Base-by-base conservation (phyloP, 2,797 vertebrate genomes). In the Spheniscus humboldti region DNA sequence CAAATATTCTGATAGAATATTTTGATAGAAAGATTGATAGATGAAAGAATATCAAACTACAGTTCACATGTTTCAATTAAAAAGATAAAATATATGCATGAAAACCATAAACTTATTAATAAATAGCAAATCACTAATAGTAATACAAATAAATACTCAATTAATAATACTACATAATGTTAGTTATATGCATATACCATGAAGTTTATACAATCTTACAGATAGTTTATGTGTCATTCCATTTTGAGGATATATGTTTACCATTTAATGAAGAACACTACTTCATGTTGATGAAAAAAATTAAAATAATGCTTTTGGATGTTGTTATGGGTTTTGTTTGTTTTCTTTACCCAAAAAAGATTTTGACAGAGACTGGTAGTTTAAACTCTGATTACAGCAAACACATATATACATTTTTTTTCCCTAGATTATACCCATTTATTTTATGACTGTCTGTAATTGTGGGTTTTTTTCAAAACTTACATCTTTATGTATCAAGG, bases 391-490 rank as follows among this genome's bases (percentile, higher is more conserved):
- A 33, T 76, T 66, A 64, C 20, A 89, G 9, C 12, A 59, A 68
- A 79, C 10, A 31, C 0, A 47, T 9, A 30, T 18, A 41, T 37
- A 47, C 0, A 1, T 5, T 41, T 74, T 57, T 57, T 72, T 64
- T 41, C 27, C 27, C 30, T 62, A 52, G 15, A 63, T 85, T 81
- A 24, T 23, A 31, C 2, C 1, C 5, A 14, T 69, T 64, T 50
- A 60, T 69, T 92, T 87, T 79, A 64, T 33, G 14, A 16, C 16
- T 43, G 4, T 37, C 17, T 73, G 5, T 57, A 85, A 53, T 23
- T 48, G 2, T 10, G 6, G 0, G 0, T 2, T 66, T 62, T 77
- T 82, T 73, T 45, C 28, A 67, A 87, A 71, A 67, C 24, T 79
- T 82, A 30, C 2, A 9, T 15, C 35, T 66, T 68, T 35, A 19